Conservation (phyloP, 2,797 vertebrate genomes). For the Champsocephalus gunnari region DNA sequence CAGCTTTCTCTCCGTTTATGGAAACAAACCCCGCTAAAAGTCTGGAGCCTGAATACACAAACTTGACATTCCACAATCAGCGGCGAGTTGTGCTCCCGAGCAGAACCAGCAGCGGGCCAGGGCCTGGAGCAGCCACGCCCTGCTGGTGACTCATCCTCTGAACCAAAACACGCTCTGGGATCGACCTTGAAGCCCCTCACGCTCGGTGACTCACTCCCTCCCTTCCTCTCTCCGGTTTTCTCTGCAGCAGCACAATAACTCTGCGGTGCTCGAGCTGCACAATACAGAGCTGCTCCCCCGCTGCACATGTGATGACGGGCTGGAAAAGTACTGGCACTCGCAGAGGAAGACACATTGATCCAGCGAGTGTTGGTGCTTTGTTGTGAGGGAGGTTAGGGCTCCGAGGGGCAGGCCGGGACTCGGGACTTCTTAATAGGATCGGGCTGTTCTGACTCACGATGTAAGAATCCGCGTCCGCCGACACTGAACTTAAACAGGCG, state of each 20-base stretch:
- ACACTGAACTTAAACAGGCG: constrained; percentile 29
- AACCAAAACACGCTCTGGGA: constrained; percentile 61
- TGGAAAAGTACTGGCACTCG: constrained; percentile 74
- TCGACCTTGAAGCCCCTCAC: constrained; percentile 56
- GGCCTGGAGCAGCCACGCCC: constrained; percentile 63
- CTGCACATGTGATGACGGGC: constrained; percentile 39
- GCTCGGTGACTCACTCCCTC: constrained; percentile 73
- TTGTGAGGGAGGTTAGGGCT: constrained; percentile 14
- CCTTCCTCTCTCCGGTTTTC: constrained; percentile 33
- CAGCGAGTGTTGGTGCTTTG: constrained; percentile 12
- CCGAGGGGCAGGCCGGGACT: constrained; percentile 34
- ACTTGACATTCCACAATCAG: neutral
- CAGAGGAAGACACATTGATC: constrained; percentile 8
- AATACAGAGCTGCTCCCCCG: constrained; percentile 59
- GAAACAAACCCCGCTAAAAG: neutral
- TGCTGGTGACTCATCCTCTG: constrained; percentile 72
- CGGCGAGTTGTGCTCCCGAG: too few relatives aligned
- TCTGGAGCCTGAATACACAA: constrained; percentile 29
- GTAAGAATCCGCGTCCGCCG: constrained; percentile 59
- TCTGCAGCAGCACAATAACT: constrained; percentile 56
- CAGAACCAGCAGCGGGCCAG: constrained; percentile 39
- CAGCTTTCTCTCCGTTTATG: neutral
- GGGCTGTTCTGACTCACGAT: constrained; percentile 70
- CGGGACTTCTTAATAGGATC: constrained; percentile 52
- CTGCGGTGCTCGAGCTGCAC: constrained; percentile 49